These are phyloP conservation scores for Cottus gobio DNA, from an alignment of 2,113 vertebrate species.

Conservation along the genomic window DNA sequence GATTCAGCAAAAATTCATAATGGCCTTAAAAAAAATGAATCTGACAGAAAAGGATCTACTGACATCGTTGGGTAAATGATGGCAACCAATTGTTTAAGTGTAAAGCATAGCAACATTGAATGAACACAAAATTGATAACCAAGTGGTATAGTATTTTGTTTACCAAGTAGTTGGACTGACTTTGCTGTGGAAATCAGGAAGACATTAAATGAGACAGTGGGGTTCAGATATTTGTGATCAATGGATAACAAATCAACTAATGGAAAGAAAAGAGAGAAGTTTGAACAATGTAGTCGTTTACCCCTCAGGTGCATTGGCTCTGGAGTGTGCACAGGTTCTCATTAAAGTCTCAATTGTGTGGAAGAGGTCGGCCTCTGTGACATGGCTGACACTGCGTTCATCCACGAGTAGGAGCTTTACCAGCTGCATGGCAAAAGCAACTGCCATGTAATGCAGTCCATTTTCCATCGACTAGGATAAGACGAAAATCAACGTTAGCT, in stretches of 20 bases:
- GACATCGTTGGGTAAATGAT: background rate
- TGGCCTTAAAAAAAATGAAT: too few relatives aligned
- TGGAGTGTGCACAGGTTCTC: constrained; percentile 98
- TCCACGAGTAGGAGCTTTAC: constrained; percentile 98
- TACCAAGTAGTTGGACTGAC: too few relatives aligned
- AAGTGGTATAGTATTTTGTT: background rate
- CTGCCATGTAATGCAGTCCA: constrained; percentile 98
- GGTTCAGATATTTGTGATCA: background rate
- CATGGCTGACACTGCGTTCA: constrained; percentile 94
- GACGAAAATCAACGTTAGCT: background rate
- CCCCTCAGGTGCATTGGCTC: constrained; percentile 98
- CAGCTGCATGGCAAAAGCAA: constrained; percentile 98
- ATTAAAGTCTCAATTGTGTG: constrained; percentile 99
- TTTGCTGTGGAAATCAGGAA: too few relatives aligned
- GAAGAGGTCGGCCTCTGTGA: constrained; percentile 97
- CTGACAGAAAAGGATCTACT: background rate
- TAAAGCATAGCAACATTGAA: background rate
- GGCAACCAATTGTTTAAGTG: background rate
- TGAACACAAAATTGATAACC: background rate
- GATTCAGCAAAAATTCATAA: background rate
- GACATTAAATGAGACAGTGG: too few relatives aligned
- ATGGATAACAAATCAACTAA: background rate
- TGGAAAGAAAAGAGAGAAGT: background rate
- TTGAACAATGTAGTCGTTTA: constrained; percentile 69
- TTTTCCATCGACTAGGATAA: constrained; percentile 97